phyloP scores from a whole-genome alignment of 1,140 invertebrate genomes.

The Harlomillsia oculata region DNA sequence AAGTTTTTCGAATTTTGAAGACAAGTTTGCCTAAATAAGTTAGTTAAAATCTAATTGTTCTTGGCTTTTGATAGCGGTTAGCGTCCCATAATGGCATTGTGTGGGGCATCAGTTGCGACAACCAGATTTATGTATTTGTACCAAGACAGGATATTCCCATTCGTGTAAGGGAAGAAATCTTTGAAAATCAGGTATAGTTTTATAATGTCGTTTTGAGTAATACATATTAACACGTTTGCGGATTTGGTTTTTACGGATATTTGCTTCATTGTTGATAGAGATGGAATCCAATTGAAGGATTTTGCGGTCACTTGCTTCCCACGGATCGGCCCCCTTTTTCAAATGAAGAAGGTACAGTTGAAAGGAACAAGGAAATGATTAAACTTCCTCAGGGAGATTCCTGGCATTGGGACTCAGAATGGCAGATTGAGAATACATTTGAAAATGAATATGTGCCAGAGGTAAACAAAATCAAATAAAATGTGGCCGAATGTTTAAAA shows the following conservation, averaged over 20 bases:
- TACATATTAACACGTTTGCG: constrained; percentile 3
- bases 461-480: constrained; percentile 41
- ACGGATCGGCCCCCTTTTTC: constrained; percentile 79
- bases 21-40: no score
- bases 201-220: no score
- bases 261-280: constrained; percentile 46
- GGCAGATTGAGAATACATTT: constrained; percentile 77
- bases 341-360: constrained; percentile 65
- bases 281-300: constrained; percentile 83
- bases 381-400: constrained; percentile 77
- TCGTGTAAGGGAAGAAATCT: constrained; percentile 75
- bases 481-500: background rate
- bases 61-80: constrained; percentile 56
- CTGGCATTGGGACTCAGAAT: constrained; percentile 89
- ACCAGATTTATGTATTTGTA: constrained; percentile 82
- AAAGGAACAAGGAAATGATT: constrained; percentile 67
- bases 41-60: no score
- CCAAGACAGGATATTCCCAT: constrained; percentile 81
- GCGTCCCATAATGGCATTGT: constrained; percentile 70
- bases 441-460: constrained; percentile 78
- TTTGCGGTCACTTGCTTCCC: constrained; percentile 65
- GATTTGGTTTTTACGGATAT: no score
- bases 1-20: no score
- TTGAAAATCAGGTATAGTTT: constrained; percentile 72
- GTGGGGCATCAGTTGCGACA: constrained; percentile 84